Evolutionary conservation across 2,113 vertebrate genomes (phyloP), one percentile per base, ranked within the genome.

Genomic region (Silurus asotus): DNA sequence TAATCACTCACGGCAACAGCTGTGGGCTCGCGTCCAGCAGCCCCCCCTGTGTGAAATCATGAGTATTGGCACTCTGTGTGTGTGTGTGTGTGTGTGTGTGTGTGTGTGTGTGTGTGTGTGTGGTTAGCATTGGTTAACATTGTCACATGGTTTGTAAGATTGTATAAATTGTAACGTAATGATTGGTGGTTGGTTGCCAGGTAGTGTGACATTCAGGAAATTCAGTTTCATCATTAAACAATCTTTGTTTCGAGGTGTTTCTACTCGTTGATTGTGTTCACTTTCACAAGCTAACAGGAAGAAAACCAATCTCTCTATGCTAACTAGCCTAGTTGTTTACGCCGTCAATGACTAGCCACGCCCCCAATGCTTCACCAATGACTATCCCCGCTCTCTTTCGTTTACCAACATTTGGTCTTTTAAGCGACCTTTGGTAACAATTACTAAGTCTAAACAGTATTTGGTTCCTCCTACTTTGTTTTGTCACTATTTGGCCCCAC

Each of bases 1-100:
- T 85, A 85, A 85, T 85, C 74, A 85, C 25, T 45, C 62, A 72
- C 2, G 65, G 56, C 48, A 81, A 59, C 45, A 48, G 77, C 48
- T 86, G 58, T 5, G 56, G 84, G 84, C 64, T 59, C 17, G 17
- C 58, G 45, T 86, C 85, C 85, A 81, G 79, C 79, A 82, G 85
- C 75, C 67, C 48, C 70, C 78, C 77, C 77, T 64, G 79, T 28
- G 79, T 67, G 48, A 61, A 48, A 70, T 51, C 53, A 70, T 80
- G 61, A 79, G n/a, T 53, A 67, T 20, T 37, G 49, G 19, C 19
- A 23, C 56, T 5, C 45, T 62, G 56, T 37, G 72, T 84, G 37
- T 84, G 67, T 67, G 61, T 62, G 37, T 61, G 59, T 7, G 17
- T 3, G 4, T 59, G 76, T 59, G 85, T 48, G 77, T 48, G 56